These are phyloP conservation scores for Drosophila dunni DNA, from an alignment of 1,140 invertebrate genomes.

Conservation along the genomic window DNA sequence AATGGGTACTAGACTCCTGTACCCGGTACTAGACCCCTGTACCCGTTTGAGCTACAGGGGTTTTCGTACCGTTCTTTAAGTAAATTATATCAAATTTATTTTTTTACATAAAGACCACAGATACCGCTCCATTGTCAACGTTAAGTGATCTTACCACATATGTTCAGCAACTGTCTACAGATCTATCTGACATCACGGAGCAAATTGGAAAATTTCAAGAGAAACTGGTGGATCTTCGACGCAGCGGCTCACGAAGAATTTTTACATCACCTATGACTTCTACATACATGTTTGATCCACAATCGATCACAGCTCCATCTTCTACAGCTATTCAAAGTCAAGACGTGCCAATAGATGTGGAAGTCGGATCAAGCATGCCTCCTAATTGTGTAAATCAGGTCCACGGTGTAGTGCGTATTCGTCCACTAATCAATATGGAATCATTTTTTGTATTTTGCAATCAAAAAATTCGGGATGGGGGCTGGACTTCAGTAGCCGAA, in stretches of 20 bases:
- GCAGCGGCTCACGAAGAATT: not conserved
- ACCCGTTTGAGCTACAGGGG: no score
- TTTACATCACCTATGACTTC: not conserved
- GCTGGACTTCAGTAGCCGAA: slow-evolving; percentile 63
- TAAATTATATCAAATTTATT: no score
- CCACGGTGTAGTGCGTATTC: slow-evolving; percentile 60
- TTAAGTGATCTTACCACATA: slow-evolving; percentile 49
- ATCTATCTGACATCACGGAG: slow-evolving; percentile 44
- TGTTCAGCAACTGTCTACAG: slow-evolving; percentile 45
- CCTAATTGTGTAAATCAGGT: slow-evolving; percentile 54
- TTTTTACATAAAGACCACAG: slow-evolving; percentile 10
- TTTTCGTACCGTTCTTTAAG: no score
- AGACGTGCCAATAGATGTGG: not conserved
- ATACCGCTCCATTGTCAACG: slow-evolving; percentile 36
- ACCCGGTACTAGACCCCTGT: no score
- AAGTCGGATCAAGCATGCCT: slow-evolving; percentile 25
- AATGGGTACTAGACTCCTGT: no score
- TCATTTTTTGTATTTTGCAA: slow-evolving; percentile 70
- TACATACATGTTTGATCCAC: slow-evolving; percentile 30
- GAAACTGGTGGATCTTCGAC: slow-evolving; percentile 55
- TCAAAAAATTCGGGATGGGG: slow-evolving; percentile 56
- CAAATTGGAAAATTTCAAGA: slow-evolving; percentile 62
- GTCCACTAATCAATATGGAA: slow-evolving; percentile 24
- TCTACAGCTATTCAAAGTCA: not conserved
- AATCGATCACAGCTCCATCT: not conserved